phyloP scores from a whole-genome alignment of 2,888 invertebrate genomes.

The Odontocolon sp. region DNA sequence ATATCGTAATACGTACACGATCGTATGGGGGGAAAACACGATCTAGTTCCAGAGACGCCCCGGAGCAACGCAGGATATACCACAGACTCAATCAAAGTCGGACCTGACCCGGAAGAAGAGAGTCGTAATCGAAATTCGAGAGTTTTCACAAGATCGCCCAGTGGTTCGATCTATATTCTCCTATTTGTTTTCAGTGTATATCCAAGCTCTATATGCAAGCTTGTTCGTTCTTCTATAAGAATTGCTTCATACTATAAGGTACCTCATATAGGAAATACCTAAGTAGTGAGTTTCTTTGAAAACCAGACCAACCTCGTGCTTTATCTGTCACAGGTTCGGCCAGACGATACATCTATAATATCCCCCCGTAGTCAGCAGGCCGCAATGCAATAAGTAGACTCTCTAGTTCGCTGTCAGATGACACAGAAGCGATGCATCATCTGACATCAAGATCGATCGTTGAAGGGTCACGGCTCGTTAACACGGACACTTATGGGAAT shows the following conservation, averaged over 20 bases:
- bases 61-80: slow-evolving; percentile 57
- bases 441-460: slow-evolving; percentile 51
- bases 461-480: slow-evolving; percentile 50
- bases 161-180: slow-evolving; percentile 35
- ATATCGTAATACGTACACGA: slow-evolving; percentile 23
- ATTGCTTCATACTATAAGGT: too few relatives aligned
- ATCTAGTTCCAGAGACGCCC: slow-evolving; percentile 16
- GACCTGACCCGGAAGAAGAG: slow-evolving; percentile 31
- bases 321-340: slow-evolving; percentile 32
- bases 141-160: slow-evolving; percentile 40
- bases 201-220: too few relatives aligned
- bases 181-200: slow-evolving; percentile 28
- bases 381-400: slow-evolving; percentile 39
- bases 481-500: slow-evolving; percentile 50
- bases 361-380: not conserved
- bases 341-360: slow-evolving; percentile 17
- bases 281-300: slow-evolving; percentile 27
- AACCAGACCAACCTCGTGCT: slow-evolving; percentile 23
- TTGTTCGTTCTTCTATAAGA: slow-evolving; percentile 11
- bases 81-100: slow-evolving; percentile 57
- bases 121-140: slow-evolving; percentile 32
- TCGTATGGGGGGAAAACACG: slow-evolving; percentile 5
- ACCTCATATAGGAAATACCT: not conserved
- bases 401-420: slow-evolving; percentile 38
- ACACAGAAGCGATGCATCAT: slow-evolving; percentile 45